Evolutionary conservation across 1,140 invertebrate species (phyloP), one percentile per base, ranked within the genome.

Genomic region (Sinella curviseta): DNA sequence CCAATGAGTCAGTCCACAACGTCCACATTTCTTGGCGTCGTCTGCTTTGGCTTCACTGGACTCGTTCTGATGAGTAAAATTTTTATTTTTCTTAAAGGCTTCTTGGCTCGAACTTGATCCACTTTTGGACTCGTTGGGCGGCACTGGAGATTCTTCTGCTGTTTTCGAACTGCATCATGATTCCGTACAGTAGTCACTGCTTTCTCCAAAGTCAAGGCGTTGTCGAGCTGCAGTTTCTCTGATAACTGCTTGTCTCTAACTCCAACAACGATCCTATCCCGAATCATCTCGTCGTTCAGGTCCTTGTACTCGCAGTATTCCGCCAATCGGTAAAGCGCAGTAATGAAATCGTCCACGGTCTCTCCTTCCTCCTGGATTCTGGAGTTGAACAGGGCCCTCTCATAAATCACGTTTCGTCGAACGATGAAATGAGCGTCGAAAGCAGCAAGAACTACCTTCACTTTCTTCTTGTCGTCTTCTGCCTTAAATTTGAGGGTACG

Each of bases 191-290:
- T 80, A 20, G 83, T 78, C 0, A 86, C 77, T 26, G 84, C 85
- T 78, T 84, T 82, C 30, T 83, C 78, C 31, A 86, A 60, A 0
- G 79, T 86, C 54, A 87, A 80, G 31, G 84, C 80, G 16, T 78
- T 54, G 26, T 83, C 84, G 77, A 85, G 77, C 36, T 87, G 78
- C 35, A 87, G 67, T 74, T 78, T 85, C 80, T 86, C 83, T 76
- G 86, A 85, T 1, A 85, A 35, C 20, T 48, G n/a, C n/a, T 83
- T 76, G 74, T 86, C 83, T 0, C 77, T 28, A 3, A 86, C 85
- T 28, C 85, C 86, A 36, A 86, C 83, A 24, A 87, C 84, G 17
- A 87, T 84, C 35, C 83, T 78, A 74, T 81, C 80, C 0, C 77
- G 39, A 35, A 81, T 55, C 54, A 81, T 36, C 20, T 81, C 80